Percentiles rank a stretch among this genome's conserved stretches.
Evolutionary conservation across 2,113 vertebrate genomes (phyloP).

Genomic region (Lamprotornis superbus): DNA sequence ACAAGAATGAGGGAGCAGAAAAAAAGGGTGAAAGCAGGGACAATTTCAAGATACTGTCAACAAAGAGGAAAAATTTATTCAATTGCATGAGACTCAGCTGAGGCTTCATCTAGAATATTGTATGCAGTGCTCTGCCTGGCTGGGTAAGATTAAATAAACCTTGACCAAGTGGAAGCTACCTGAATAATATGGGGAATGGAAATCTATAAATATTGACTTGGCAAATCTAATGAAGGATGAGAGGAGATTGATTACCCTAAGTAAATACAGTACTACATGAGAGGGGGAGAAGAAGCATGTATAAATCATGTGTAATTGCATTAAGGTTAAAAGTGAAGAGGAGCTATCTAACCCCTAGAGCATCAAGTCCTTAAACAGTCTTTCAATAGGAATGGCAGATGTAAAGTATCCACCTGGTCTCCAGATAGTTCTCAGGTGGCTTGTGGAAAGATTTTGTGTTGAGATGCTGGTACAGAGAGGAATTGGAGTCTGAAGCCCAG

Average conservation of each 20-base stretch:
- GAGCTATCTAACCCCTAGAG: background rate
- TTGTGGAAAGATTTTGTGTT: background rate
- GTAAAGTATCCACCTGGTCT: background rate
- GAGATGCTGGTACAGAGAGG: background rate
- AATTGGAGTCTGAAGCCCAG: background rate
- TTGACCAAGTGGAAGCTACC: background rate
- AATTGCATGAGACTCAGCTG: background rate
- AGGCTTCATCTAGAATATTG: background rate
- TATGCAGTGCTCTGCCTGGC: background rate
- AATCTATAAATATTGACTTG: slow-evolving; percentile 36
- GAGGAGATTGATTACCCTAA: slow-evolving; percentile 18
- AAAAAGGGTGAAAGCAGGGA: background rate
- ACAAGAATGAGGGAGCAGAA: background rate
- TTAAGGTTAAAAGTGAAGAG: background rate
- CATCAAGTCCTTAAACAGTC: background rate
- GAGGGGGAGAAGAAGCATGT: background rate
- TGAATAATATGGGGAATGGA: background rate
- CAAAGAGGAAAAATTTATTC: background rate
- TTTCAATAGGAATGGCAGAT: background rate
- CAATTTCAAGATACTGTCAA: background rate
- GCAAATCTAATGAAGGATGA: slow-evolving; percentile 48
- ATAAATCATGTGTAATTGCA: background rate
- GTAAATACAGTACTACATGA: background rate
- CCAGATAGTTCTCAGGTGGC: background rate
- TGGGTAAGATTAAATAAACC: background rate